phyloP scores from a whole-genome alignment of 2,888 invertebrate genomes.

The Oscheius myriophilus region DNA sequence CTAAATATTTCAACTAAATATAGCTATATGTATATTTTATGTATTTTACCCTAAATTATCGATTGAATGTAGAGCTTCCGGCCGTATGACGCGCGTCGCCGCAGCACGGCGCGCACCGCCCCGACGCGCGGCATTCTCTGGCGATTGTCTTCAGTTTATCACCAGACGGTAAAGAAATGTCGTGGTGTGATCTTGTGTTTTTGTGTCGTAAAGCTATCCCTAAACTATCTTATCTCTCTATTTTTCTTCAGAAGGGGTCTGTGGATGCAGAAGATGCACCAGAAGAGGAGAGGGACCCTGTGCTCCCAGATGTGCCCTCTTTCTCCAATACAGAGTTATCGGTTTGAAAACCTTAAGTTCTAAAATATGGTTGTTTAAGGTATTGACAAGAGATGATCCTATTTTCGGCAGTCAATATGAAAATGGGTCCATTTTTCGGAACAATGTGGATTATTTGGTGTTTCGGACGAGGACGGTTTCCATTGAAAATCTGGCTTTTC shows the following conservation, averaged over 20 bases:
- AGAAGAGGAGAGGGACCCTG: constrained; percentile 30
- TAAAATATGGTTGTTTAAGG: constrained; percentile 25
- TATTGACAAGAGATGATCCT: constrained; percentile 55
- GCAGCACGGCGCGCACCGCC: background rate
- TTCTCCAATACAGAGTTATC: constrained; percentile 57
- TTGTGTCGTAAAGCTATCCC: background rate
- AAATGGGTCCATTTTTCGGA: constrained; percentile 60
- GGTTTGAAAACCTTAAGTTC: constrained; percentile 21
- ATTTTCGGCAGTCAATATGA: constrained; percentile 58
- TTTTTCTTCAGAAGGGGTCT: constrained; percentile 36
- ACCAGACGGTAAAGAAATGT: constrained; percentile 13
- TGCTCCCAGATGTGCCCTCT: constrained; percentile 46
- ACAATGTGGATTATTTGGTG: constrained; percentile 60
- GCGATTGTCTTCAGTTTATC: constrained; percentile 28
- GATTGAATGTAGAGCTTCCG: constrained; percentile 20
- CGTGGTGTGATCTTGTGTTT: background rate
- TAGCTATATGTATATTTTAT: too few relatives aligned
- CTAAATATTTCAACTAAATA: too few relatives aligned
- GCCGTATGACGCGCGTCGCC: constrained; percentile 7
- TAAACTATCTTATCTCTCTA: too few relatives aligned
- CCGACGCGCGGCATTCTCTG: constrained; percentile 16
- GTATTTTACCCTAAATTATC: too few relatives aligned
- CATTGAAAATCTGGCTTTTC: constrained; percentile 60
- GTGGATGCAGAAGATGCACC: constrained; percentile 36
- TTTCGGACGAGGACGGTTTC: constrained; percentile 65